Conservation (phyloP, 2,797 vertebrate species). For the Melanotaenia nigrans region DNA sequence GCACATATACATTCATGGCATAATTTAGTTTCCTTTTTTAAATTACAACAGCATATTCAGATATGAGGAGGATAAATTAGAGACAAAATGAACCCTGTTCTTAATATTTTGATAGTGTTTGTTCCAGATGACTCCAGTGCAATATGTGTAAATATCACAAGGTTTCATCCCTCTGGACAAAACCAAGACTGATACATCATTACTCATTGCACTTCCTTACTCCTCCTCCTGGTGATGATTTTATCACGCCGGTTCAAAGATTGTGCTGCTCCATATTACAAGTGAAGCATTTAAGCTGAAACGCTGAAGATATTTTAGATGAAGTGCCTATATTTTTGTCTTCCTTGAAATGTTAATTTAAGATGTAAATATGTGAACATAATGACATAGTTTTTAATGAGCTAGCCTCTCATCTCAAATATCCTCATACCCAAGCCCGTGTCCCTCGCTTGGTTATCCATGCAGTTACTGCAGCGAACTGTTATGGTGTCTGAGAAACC, state of each 20-base stretch:
- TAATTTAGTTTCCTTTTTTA: neutral
- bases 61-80: neutral
- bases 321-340: neutral
- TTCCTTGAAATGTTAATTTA: constrained; percentile 6
- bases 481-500: neutral
- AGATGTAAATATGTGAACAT: constrained; percentile 27
- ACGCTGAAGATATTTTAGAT: neutral
- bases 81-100: constrained; percentile 8
- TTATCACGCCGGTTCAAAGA: constrained; percentile 45
- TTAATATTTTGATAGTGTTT: constrained; percentile 6
- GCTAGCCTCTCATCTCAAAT: neutral
- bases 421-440: constrained; percentile 35
- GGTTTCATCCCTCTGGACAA: constrained; percentile 50
- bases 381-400: constrained; percentile 1
- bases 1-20: neutral
- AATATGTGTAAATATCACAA: constrained; percentile 53
- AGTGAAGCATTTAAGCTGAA: constrained; percentile 14
- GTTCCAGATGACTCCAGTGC: constrained; percentile 12
- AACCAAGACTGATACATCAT: constrained; percentile 48
- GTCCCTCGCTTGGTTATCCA: constrained; percentile 19
- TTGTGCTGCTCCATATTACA: constrained; percentile 10
- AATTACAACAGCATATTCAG: neutral
- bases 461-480: constrained; percentile 1
- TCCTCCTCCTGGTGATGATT: constrained; percentile 31
- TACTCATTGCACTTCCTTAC: constrained; percentile 56